Evolutionary conservation across 2,888 invertebrate species (phyloP), one percentile per base, ranked within the genome.

Genomic region (Ceramica pisi): DNA sequence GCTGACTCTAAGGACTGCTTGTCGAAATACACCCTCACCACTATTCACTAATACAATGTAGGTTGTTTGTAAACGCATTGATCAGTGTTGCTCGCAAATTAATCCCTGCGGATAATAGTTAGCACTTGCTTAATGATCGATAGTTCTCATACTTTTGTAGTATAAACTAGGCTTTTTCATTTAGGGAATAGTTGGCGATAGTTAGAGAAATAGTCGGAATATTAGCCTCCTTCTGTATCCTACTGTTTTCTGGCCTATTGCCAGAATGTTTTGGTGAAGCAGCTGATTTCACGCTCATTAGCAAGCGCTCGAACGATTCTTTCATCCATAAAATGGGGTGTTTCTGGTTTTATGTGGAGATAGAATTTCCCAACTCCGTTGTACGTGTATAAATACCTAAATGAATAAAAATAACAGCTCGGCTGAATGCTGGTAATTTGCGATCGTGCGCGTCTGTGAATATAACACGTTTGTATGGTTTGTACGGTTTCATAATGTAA

Each of bases 41-140:
- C 82, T 87, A 81, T 71, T 85, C 72, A 82, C 85, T 82, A 81
- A 85, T 82, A 88, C 76, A 81, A 86, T 80, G 87, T 82, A 63
- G 77, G 69, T 81, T 80, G 80, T 87, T 86, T 83, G 87, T 85
- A 82, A 72, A 87, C 86, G 87, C 85, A 90, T 90, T 90, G 88
- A 91, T 91, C 89, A 91, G 87, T 87, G 88, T 87, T 80, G 68
- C 46, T 73, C 73, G 73, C 86, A 87, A 91, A 92, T 91, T 90
- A 92, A 89, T 92, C 90, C 90, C 88, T 48, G 41, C 70, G 89
- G 90, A 88, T 87, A 84, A 87, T 85, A 87, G 82, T 87, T 86
- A 72, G 80, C 59, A 75, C 64, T 78, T 72, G n/a, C 75, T 84
- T 89, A 81, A 87, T 92, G 92, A 93, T 93, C 87, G 90, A 92